Evolutionary conservation across 1,140 invertebrate species (phyloP).

Genomic region (Drosophila suzukii): DNA sequence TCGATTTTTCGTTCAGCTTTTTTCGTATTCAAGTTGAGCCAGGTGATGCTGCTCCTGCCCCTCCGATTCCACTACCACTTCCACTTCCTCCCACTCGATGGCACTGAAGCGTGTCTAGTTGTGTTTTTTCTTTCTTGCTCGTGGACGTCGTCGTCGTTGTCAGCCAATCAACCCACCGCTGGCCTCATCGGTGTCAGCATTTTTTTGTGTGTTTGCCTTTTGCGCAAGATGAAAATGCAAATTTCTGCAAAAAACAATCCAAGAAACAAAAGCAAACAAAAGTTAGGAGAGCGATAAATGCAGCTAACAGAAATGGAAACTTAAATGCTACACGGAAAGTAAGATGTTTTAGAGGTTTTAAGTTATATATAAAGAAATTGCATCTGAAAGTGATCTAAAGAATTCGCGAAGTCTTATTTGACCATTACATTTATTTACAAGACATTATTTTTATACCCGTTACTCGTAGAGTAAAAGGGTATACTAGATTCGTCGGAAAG

Average conservation of each 20-base stretch:
- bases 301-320: conserved; percentile 45
- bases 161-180: conserved; percentile 63
- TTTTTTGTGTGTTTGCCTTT: conserved; percentile 55
- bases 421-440: too few species aligned
- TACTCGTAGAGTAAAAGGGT: too few species aligned
- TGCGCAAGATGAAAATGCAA: conserved; percentile 78
- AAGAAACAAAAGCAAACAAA: conserved; percentile 38
- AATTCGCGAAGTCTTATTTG: too few species aligned
- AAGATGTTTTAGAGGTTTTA: background rate
- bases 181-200: conserved; percentile 64
- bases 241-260: conserved; percentile 66
- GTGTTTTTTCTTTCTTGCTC: conserved; percentile 5
- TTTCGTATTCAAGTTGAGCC: conserved; percentile 32
- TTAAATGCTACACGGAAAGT: conserved; percentile 14
- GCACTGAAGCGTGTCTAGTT: conserved; percentile 51
- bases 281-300: conserved; percentile 38
- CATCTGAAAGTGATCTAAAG: too few species aligned
- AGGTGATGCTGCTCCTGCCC: conserved; percentile 22
- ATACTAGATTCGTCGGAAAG: too few species aligned
- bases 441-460: too few species aligned
- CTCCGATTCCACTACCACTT: conserved; percentile 2
- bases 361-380: too few species aligned
- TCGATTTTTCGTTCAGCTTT: conserved; percentile 3
- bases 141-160: conserved; percentile 47
- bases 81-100: conserved; percentile 36